Evolutionary conservation across 2,888 invertebrate genomes (phyloP), one percentile per base, ranked within the genome.

Genomic region (Caenorhabditis japonica): DNA sequence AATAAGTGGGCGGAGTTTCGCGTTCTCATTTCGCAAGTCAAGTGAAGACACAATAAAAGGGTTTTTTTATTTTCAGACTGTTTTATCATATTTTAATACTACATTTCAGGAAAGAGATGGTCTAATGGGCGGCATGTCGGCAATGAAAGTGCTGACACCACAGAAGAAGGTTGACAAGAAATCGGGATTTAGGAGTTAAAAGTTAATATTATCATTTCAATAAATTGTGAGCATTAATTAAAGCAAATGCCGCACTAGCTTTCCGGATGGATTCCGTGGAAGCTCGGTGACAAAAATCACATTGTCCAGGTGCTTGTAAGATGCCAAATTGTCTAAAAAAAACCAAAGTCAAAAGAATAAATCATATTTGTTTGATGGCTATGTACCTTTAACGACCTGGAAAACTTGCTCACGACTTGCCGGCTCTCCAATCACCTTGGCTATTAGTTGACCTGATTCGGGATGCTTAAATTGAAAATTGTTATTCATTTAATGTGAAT

Each of bases 221-320:
- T 17, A 41, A 19, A 19, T 23, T 43, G 13, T 13, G 27, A 46
- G 44, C 7, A 30, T 30, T 55, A 19, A 38, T 17, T 49, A 21
- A 4, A 66, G 56, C 4, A 69, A 30, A 34, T 59, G 52, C 59
- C 66, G 21, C 2, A 70, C 38, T 5, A 81, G 47, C 55, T 81
- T 81, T 46, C 81, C 81, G 8, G 81, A 75, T 10, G 77, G 51
- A 21, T 62, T 79, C 23, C 74, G 46, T 10, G 81, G 81, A 12
- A 81, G 41, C 25, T 68, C 66, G 0, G 36, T 30, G 7, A 79
- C 76, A 8, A 75, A 56, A 12, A 71, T 43, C 12, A 76, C 70
- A 23, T 76, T 70, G 17, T 60, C 51, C 8, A 81, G 62, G 27
- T 66, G 69, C 52, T 81, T 81, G 59, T 77, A 81, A 1, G 79